Evolutionary conservation across 2,113 vertebrate species (phyloP).

Genomic region (Synodontis membranacea): DNA sequence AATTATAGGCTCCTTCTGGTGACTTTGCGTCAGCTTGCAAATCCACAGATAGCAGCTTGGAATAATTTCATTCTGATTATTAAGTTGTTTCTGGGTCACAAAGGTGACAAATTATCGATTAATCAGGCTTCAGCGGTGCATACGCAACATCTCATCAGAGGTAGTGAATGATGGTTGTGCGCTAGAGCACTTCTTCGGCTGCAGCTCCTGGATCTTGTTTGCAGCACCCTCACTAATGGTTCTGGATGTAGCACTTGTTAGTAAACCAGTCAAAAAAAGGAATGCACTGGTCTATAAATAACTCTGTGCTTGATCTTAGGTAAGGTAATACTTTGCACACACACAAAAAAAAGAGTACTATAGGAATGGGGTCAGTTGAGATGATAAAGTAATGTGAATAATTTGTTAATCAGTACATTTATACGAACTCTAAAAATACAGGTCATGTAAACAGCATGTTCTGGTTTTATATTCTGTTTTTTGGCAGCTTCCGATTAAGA

Average conservation of each 20-base stretch:
- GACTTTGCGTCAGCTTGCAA: background rate
- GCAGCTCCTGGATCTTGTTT: constrained; percentile 1
- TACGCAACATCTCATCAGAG: background rate
- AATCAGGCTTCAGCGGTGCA: background rate
- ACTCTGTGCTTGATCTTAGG: background rate
- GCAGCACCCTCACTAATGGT: background rate
- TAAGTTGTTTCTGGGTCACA: background rate
- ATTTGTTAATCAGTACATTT: too few relatives aligned
- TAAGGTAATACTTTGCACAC: background rate
- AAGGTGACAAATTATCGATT: background rate
- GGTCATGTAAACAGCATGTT: too few relatives aligned
- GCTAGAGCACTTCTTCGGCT: background rate
- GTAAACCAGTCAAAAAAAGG: constrained; percentile 21
- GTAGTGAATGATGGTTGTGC: background rate
- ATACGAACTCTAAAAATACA: too few relatives aligned
- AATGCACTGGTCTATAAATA: constrained; percentile 19
- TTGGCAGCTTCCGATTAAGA: too few relatives aligned
- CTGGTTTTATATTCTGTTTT: too few relatives aligned
- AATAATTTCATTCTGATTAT: background rate
- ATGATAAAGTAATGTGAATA: background rate
- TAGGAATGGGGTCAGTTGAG: background rate
- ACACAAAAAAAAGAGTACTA: background rate
- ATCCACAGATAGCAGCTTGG: background rate
- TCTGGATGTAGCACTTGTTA: constrained; percentile 14
- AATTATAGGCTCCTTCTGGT: background rate